phyloP scores from a whole-genome alignment of 2,113 vertebrate species.

The Saguinus imperator region DNA sequence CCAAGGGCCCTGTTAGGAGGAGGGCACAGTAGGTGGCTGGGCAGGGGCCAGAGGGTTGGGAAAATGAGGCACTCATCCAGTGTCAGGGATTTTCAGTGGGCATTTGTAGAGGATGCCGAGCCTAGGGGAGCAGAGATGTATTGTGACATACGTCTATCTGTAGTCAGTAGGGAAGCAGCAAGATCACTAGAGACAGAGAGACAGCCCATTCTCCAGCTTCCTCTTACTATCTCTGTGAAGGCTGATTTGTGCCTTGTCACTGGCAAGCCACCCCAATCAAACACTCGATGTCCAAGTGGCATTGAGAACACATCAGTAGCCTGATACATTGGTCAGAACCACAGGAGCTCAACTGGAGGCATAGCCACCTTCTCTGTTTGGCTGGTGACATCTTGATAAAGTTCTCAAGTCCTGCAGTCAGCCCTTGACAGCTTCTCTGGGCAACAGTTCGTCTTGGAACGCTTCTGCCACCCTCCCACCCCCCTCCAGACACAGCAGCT shows the following conservation, averaged over 20 bases:
- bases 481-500: not conserved
- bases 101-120: not conserved
- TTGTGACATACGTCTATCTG: fast-evolving
- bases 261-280: not conserved
- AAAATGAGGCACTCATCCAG: not conserved
- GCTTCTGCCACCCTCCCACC: not conserved
- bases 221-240: not conserved
- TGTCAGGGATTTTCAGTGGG: not conserved
- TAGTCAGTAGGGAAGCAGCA: not conserved
- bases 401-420: not conserved
- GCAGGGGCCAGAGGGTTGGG: not conserved
- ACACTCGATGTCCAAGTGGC: fast-evolving
- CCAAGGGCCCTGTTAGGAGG: not conserved
- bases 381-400: slow-evolving; percentile 48
- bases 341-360: not conserved
- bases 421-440: slow-evolving; percentile 37
- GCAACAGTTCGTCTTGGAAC: slow-evolving; percentile 44
- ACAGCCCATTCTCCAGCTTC: not conserved
- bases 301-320: not conserved
- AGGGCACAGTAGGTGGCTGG: not conserved
- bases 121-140: not conserved
- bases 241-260: not conserved
- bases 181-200: not conserved
- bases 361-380: slow-evolving; percentile 12
- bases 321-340: not conserved